Evolutionary conservation across 2,797 vertebrate species (phyloP), one percentile per base, ranked within the genome.

Genomic region (Sternotherus odoratus): DNA sequence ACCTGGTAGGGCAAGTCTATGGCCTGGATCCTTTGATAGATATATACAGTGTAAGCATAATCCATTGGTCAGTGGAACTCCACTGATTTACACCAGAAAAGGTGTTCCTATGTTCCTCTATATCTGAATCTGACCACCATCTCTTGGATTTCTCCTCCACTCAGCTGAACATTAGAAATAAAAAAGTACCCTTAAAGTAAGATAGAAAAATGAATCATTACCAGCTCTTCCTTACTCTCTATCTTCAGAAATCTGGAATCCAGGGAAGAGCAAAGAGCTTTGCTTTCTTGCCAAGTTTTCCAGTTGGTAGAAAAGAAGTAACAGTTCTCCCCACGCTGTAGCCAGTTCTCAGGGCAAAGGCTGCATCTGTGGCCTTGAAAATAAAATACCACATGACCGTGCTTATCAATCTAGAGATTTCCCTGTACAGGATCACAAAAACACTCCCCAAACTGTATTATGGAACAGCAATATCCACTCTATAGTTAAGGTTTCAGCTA

Each of bases 271-370:
- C 97, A 98, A 1, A 78, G 84, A 72, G 91, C 57, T 74, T 72
- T 94, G 63, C 97, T 97, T 80, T 92, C 95, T 89, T 96, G 89
- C 97, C 97, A 97, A 36, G 88, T 91, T 88, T 81, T 95, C 82
- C 87, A 78, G 66, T 83, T 89, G 49, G 92, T 85, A 50, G 96
- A 91, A 85, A 97, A 95, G 11, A 66, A 50, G 82, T 97, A 98
- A 63, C 97, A 98, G 82, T 85, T 91, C 74, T 97, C 93, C 91
- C 82, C 87, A 46, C 96, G 95, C 89, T 96, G 97, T 7, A 97
- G 49, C 96, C 97, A 98, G n/a, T 94, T 94, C 54, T 97, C 91
- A 39, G 97, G 96, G 91, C 97, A 98, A 87, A 97, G 97, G 77
- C 83, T 94, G 75, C 95, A 95, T 43, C 66, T 77, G 16, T 39